A percentile compares a stretch with the other conserved stretches of the same genome.
These are phyloP conservation scores for Nudaria mundana DNA, from an alignment of 2,888 invertebrate genomes.

Conservation along the genomic window DNA sequence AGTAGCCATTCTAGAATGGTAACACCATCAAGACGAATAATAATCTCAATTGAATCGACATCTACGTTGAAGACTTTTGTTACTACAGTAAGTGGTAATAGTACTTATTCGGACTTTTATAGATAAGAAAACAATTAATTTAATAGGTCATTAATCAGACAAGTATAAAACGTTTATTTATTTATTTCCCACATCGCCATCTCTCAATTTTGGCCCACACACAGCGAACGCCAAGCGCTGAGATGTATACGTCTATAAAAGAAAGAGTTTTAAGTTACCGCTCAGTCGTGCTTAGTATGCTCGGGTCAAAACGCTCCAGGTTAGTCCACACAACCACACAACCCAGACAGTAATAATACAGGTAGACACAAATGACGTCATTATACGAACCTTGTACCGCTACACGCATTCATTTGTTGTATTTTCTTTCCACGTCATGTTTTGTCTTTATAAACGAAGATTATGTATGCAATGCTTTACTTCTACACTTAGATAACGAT, in stretches of 20 bases:
- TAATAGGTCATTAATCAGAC: too few relatives aligned
- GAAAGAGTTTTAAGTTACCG: conserved; percentile 54
- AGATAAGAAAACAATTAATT: too few relatives aligned
- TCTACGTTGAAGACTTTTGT: too few relatives aligned
- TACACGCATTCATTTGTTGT: conserved; percentile 5
- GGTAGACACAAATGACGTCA: conserved; percentile 26
- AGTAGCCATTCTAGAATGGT: too few relatives aligned
- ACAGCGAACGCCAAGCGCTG: conserved; percentile 31
- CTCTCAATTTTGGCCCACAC: conserved; percentile 22
- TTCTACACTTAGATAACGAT: too few relatives aligned
- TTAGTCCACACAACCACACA: conserved; percentile 29
- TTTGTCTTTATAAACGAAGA: neutral
- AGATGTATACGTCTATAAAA: conserved; percentile 44
- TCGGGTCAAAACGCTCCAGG: conserved; percentile 31
- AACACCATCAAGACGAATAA: too few relatives aligned
- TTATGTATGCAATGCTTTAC: too few relatives aligned
- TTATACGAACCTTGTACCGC: conserved; percentile 21
- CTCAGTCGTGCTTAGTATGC: conserved; percentile 41
- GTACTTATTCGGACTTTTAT: too few relatives aligned
- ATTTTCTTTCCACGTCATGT: conserved; percentile 4
- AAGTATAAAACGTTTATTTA: too few relatives aligned
- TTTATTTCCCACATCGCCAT: conserved; percentile 21
- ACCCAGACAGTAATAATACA: conserved; percentile 25
- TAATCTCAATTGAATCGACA: too few relatives aligned
- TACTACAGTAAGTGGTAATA: too few relatives aligned